phyloP scores from a whole-genome alignment of 2,888 invertebrate genomes.

The Trichopoda pennipes region DNA sequence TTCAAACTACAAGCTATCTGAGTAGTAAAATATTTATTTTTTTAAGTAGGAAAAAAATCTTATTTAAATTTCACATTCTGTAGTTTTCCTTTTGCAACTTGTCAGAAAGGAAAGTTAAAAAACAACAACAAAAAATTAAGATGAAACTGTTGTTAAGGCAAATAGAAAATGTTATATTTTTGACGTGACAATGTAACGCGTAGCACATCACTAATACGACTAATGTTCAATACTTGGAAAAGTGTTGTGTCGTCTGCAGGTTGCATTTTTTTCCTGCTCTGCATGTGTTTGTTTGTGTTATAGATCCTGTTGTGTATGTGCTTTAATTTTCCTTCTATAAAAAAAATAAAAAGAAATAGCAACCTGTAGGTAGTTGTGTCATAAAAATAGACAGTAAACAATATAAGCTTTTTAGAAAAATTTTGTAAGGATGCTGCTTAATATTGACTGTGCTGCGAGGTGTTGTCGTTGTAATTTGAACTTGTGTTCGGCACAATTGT shows the following conservation, averaged over 20 bases:
- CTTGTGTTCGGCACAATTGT: conserved; percentile 41
- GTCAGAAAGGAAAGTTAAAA: not conserved
- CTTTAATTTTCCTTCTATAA: conserved; percentile 17
- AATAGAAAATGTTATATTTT: conserved; percentile 29
- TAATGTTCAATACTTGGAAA: conserved; percentile 55
- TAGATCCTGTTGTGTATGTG: conserved; percentile 55
- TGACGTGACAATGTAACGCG: conserved; percentile 67
- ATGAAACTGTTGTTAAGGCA: not conserved
- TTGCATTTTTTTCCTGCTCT: conserved; percentile 39
- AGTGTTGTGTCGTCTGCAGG: conserved; percentile 43
- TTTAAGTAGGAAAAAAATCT: not conserved
- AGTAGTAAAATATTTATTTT: not conserved
- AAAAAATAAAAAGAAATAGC: conserved; percentile 4
- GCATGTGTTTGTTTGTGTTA: conserved; percentile 46
- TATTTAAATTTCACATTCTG: conserved; percentile 16
- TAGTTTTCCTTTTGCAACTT: conserved; percentile 2
- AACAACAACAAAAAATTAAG: conserved; percentile 4
- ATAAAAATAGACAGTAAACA: conserved; percentile 25
- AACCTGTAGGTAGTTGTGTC: conserved; percentile 24
- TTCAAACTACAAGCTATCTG: not conserved
- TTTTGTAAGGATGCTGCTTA: conserved; percentile 56
- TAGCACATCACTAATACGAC: conserved; percentile 62
- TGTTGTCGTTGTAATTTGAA: conserved; percentile 26
- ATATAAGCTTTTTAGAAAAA: conserved; percentile 49
- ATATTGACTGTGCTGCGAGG: conserved; percentile 49